phyloP scores from a whole-genome alignment of 2,888 invertebrate genomes.

The Globia sparganii region DNA sequence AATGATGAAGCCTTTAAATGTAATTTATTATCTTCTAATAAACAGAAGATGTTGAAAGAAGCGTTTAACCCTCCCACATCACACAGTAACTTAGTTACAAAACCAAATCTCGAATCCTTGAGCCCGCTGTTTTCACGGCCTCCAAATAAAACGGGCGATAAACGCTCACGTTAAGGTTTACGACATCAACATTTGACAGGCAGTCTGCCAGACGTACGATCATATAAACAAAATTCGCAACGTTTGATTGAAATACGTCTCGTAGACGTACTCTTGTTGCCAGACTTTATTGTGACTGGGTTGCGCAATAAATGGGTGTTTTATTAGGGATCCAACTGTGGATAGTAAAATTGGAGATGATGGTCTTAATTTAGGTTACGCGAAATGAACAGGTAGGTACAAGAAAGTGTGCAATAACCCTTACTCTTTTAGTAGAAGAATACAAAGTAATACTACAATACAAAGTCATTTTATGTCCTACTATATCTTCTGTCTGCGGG shows the following conservation, averaged over 20 bases:
- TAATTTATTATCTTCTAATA: background rate
- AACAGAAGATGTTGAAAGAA: background rate
- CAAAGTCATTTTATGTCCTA: background rate
- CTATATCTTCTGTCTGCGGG: background rate
- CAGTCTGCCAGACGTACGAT: slow-evolving; percentile 72
- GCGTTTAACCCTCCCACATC: background rate
- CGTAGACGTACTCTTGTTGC: slow-evolving; percentile 42
- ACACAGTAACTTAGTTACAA: background rate
- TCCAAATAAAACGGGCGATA: slow-evolving; percentile 73
- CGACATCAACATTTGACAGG: slow-evolving; percentile 80
- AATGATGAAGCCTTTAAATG: background rate
- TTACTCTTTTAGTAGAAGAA: background rate
- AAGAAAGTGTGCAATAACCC: background rate
- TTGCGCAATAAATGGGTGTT: slow-evolving; percentile 61
- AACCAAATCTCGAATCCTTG: background rate
- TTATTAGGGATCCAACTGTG: slow-evolving; percentile 44
- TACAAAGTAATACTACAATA: background rate
- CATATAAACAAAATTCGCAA: slow-evolving; percentile 67
- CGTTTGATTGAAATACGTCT: slow-evolving; percentile 70
- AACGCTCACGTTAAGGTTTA: slow-evolving; percentile 82
- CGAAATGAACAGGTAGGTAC: background rate
- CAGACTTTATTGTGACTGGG: slow-evolving; percentile 62
- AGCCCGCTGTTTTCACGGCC: slow-evolving; percentile 67
- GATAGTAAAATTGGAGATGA: slow-evolving; percentile 19
- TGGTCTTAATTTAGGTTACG: slow-evolving; percentile 29